A percentile compares a stretch with the other conserved stretches of the same genome.
Evolutionary conservation across 2,888 invertebrate species (phyloP).

Genomic region (Drosophila stalkeri): DNA sequence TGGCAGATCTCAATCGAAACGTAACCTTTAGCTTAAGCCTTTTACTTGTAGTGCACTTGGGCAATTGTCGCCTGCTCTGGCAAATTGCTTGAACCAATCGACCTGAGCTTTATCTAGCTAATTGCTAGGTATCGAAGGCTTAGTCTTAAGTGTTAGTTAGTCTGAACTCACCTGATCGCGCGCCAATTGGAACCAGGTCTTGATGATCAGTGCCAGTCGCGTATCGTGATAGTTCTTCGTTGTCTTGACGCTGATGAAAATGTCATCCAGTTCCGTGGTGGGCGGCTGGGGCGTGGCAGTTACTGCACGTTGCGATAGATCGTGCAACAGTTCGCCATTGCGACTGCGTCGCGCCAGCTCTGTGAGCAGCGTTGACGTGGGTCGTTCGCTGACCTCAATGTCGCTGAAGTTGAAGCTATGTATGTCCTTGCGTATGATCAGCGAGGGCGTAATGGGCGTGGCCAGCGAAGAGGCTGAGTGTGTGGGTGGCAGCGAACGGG

Average conservation of each 20-base stretch:
- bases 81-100: slow-evolving; percentile 64
- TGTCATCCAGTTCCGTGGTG: slow-evolving; percentile 91
- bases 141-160: neutral
- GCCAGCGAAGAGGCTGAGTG: slow-evolving; percentile 36
- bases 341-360: slow-evolving; percentile 82
- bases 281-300: slow-evolving; percentile 86
- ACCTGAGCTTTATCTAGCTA: slow-evolving; percentile 45
- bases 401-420: slow-evolving; percentile 85
- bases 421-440: slow-evolving; percentile 85
- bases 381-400: slow-evolving; percentile 84
- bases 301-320: slow-evolving; percentile 84
- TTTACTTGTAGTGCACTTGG: slow-evolving; percentile 14
- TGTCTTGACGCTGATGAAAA: slow-evolving; percentile 98
- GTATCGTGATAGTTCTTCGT: slow-evolving; percentile 94
- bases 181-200: slow-evolving; percentile 98
- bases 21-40: slow-evolving; percentile 25
- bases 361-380: slow-evolving; percentile 77
- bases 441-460: slow-evolving; percentile 74
- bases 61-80: slow-evolving; percentile 62
- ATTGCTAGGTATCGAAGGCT: slow-evolving; percentile 29
- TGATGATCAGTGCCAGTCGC: slow-evolving; percentile 93
- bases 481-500: slow-evolving; percentile 7
- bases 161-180: slow-evolving; percentile 91
- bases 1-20: slow-evolving; percentile 38
- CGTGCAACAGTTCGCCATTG: slow-evolving; percentile 83